These are phyloP conservation scores for Eucidaris tribuloides DNA, from an alignment of 35 echinoderm and acorn worm species.

Conservation along the genomic window DNA sequence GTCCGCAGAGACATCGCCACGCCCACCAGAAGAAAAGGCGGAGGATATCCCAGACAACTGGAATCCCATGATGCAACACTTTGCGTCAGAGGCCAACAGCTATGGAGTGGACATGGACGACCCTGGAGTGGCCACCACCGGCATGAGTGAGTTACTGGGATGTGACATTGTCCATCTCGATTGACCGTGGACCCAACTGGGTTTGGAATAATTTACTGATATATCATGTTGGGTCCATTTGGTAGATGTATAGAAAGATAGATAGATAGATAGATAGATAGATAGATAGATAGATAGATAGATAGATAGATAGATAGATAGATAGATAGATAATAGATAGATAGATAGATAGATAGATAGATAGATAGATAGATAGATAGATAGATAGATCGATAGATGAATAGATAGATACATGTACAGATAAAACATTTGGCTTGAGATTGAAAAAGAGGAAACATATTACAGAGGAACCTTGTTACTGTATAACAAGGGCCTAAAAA, in stretches of 20 bases:
- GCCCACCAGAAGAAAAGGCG: neutral
- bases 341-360: no score
- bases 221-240: neutral
- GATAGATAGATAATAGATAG: neutral
- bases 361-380: no score
- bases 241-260: neutral
- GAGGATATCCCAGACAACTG: constrained; percentile 10
- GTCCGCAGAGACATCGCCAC: no score
- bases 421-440: no score
- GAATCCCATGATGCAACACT: constrained; percentile 66
- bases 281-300: neutral
- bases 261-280: neutral
- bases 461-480: no score
- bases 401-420: no score
- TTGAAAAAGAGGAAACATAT: no score
- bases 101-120: constrained; percentile 71
- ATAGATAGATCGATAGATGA: no score
- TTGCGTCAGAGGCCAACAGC: constrained; percentile 47
- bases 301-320: neutral
- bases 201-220: no score
- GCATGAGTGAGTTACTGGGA: constrained; percentile 74
- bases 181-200: no score
- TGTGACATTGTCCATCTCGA: no score
- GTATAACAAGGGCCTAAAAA: no score
- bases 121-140: constrained; percentile 52